Percentiles rank a stretch among this genome's conserved stretches.
These are phyloP conservation scores for Drosophila mimetica DNA, from an alignment of 2,888 invertebrate species.

Conservation along the genomic window DNA sequence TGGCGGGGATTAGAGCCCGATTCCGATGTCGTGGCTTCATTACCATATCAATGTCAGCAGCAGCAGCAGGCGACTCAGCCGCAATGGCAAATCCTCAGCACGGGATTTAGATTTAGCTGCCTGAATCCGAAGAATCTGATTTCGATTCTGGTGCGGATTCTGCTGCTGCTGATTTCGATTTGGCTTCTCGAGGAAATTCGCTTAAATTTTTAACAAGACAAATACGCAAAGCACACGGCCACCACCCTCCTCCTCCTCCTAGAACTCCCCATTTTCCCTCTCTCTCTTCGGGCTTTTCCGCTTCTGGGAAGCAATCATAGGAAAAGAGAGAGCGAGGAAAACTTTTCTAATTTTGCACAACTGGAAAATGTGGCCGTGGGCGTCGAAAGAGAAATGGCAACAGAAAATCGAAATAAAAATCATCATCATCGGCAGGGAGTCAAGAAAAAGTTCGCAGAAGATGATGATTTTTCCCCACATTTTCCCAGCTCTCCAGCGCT, in stretches of 20 bases:
- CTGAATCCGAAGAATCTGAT: slow-evolving; percentile 41
- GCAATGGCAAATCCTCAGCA: slow-evolving; percentile 15
- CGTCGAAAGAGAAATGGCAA: slow-evolving; percentile 51
- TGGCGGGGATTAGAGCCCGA: slow-evolving; percentile 58
- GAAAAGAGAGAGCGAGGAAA: slow-evolving; percentile 42
- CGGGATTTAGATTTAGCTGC: slow-evolving; percentile 33
- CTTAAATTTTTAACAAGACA: slow-evolving; percentile 81
- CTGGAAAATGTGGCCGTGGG: slow-evolving; percentile 66
- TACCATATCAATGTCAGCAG: slow-evolving; percentile 78
- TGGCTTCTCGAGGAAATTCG: slow-evolving; percentile 74
- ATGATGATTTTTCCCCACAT: slow-evolving; percentile 14
- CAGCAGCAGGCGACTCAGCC: slow-evolving; percentile 48
- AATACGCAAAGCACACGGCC: slow-evolving; percentile 71
- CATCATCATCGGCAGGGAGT: slow-evolving; percentile 27
- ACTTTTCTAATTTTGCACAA: slow-evolving; percentile 76
- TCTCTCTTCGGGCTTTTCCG: slow-evolving; percentile 1
- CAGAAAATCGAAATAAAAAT: slow-evolving; percentile 63
- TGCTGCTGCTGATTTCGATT: slow-evolving; percentile 54
- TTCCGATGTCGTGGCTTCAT: slow-evolving; percentile 51
- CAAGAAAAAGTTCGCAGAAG: slow-evolving; percentile 31
- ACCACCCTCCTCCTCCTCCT: neutral
- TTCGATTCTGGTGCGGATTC: slow-evolving; percentile 51
- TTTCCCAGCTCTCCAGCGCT: slow-evolving; percentile 4
- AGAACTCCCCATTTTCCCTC: neutral
- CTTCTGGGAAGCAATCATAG: slow-evolving; percentile 26